phyloP scores from a whole-genome alignment of 2,113 vertebrate genomes.

The Pungitius pungitius region DNA sequence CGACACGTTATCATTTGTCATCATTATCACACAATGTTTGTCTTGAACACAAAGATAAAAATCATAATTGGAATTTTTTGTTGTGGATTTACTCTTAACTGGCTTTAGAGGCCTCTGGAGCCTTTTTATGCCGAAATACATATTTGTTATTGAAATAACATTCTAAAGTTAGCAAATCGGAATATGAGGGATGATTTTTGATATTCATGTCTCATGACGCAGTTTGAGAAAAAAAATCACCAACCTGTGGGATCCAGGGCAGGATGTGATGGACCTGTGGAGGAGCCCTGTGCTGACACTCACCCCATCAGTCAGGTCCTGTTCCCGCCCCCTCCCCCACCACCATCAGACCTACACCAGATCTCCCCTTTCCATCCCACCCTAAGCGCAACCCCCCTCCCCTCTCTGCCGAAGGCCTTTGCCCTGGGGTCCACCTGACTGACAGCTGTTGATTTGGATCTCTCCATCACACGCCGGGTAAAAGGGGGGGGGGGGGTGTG shows the following conservation, averaged over 20 bases:
- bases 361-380: constrained; percentile 17
- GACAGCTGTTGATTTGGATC: constrained; percentile 78
- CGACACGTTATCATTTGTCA: neutral
- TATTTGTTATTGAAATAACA: neutral
- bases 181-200: neutral
- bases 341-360: constrained; percentile 21
- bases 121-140: neutral
- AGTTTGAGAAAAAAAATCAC: constrained; percentile 6
- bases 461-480: constrained; percentile 73
- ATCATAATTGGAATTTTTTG: neutral
- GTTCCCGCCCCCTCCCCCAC: constrained; percentile 5
- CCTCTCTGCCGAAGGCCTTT: constrained; percentile 54
- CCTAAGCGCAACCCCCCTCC: neutral
- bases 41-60: neutral
- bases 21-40: neutral
- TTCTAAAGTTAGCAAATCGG: too few relatives aligned
- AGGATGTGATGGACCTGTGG: constrained; percentile 39
- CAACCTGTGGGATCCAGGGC: constrained; percentile 12
- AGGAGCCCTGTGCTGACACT: constrained; percentile 31
- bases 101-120: neutral
- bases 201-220: neutral
- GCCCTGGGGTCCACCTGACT: constrained; percentile 69
- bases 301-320: constrained; percentile 55
- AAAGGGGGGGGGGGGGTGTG: constrained; percentile 73
- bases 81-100: neutral